A percentile compares a stretch with the other conserved stretches of the same genome.
These are phyloP conservation scores for Meloidogyne chitwoodi DNA, from an alignment of 1,140 invertebrate species.

Conservation along the genomic window DNA sequence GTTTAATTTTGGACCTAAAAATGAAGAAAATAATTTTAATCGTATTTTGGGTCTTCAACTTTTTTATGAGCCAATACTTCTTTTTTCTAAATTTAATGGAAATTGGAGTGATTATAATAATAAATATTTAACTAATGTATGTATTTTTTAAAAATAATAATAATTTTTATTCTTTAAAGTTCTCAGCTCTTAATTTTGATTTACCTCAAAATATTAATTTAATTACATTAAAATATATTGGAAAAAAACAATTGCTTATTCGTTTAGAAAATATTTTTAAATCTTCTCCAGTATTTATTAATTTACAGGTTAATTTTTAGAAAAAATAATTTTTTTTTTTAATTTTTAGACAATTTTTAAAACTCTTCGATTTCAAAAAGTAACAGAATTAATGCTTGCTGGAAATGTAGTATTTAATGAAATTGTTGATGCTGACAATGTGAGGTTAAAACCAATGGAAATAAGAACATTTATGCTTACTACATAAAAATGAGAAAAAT, in stretches of 20 bases:
- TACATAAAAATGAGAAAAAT: not conserved
- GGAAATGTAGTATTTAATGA: not conserved
- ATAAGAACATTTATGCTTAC: conserved; percentile 19
- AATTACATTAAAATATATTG: conserved; percentile 82
- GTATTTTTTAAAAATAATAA: not conserved
- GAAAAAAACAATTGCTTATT: conserved; percentile 69
- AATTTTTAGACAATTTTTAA: conserved; percentile 18
- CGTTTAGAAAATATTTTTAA: conserved; percentile 83
- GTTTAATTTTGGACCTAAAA: conserved; percentile 27
- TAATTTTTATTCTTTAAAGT: conserved; percentile 37
- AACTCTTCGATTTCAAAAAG: not conserved
- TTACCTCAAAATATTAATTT: conserved; percentile 78
- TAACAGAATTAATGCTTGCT: conserved; percentile 6
- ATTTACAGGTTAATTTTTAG: conserved; percentile 5
- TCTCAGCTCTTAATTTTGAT: conserved; percentile 44
- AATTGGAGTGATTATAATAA: conserved; percentile 9
- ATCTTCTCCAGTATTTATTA: conserved; percentile 65
- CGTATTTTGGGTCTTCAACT: conserved; percentile 38
- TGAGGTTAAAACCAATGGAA: conserved; percentile 22
- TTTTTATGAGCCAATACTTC: conserved; percentile 45
- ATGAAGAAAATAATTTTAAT: not conserved
- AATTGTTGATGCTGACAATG: not conserved
- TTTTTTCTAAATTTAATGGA: conserved; percentile 30
- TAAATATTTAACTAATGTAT: conserved; percentile 18
- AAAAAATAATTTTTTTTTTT: conserved; percentile 2